Conservation (phyloP, 2,888 invertebrate species). For the Smittia sp. region DNA sequence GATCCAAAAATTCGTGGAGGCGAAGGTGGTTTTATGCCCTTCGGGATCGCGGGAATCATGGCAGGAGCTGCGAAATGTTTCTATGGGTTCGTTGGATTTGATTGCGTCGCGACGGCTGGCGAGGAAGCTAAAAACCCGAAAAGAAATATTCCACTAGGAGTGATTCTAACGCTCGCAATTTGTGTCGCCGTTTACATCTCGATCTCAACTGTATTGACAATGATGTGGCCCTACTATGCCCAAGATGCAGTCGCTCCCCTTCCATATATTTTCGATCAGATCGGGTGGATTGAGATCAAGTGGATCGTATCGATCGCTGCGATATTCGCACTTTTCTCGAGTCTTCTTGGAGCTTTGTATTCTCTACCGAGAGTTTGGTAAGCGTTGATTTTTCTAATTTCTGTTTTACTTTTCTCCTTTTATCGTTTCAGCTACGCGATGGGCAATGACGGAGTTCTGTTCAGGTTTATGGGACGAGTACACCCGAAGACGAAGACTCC, state of each 20-base stretch:
- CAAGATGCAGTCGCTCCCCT: slow-evolving; percentile 60
- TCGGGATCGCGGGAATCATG: neutral
- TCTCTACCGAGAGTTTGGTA: slow-evolving; percentile 71
- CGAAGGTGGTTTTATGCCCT: slow-evolving; percentile 16
- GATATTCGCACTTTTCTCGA: slow-evolving; percentile 86
- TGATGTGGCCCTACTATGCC: slow-evolving; percentile 86
- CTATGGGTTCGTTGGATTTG: slow-evolving; percentile 92
- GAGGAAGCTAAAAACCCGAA: slow-evolving; percentile 90
- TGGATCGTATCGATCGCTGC: slow-evolving; percentile 62
- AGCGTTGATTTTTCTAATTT: no score
- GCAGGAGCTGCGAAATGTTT: slow-evolving; percentile 65
- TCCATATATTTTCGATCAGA: neutral
- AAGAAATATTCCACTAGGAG: slow-evolving; percentile 77
- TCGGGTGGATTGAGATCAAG: neutral
- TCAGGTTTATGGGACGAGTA: slow-evolving; percentile 67
- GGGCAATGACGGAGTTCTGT: slow-evolving; percentile 84
- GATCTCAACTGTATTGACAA: slow-evolving; percentile 80
- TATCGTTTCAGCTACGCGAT: slow-evolving; percentile 87
- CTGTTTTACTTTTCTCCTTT: no score
- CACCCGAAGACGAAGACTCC: slow-evolving; percentile 76
- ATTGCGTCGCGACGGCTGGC: slow-evolving; percentile 76
- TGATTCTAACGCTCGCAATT: slow-evolving; percentile 71
- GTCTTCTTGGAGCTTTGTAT: slow-evolving; percentile 82
- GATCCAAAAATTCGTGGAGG: slow-evolving; percentile 49
- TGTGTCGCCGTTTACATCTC: slow-evolving; percentile 79